Conservation (phyloP, 1,140 invertebrate genomes). For the Solenopsis fugax region DNA sequence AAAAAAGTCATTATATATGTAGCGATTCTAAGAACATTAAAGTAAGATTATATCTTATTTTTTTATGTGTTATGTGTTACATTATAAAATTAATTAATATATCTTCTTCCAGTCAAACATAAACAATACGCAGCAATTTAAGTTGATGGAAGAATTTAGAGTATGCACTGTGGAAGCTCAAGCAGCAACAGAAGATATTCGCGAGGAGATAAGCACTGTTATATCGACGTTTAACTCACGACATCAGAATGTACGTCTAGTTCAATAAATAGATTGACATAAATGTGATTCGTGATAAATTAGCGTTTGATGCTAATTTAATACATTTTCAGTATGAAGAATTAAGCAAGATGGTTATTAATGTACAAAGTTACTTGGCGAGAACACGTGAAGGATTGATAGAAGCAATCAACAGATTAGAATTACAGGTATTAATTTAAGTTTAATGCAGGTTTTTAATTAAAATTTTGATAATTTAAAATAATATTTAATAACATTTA, state of each 20-base stretch:
- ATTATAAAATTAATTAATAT: neutral
- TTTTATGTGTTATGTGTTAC: neutral
- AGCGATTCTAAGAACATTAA: conserved; percentile 57
- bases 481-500: no score
- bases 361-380: conserved; percentile 78
- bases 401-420: conserved; percentile 75
- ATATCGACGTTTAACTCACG: conserved; percentile 78
- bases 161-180: conserved; percentile 84
- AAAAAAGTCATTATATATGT: conserved; percentile 48
- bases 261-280: neutral
- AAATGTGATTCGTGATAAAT: neutral
- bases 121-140: conserved; percentile 77
- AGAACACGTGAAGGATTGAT: conserved; percentile 78
- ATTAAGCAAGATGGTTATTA: conserved; percentile 75
- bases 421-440: conserved; percentile 73
- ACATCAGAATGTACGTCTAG: conserved; percentile 78
- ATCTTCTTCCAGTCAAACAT: conserved; percentile 41
- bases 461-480: no score
- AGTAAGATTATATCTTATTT: conserved; percentile 58
- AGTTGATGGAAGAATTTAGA: conserved; percentile 84
- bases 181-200: conserved; percentile 84
- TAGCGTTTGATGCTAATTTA: conserved; percentile 24
- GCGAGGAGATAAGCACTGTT: conserved; percentile 81
- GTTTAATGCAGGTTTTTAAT: no score
- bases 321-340: conserved; percentile 75